A percentile compares a stretch with the other conserved stretches of the same genome.
phyloP scores from a whole-genome alignment of 2,888 invertebrate genomes.

The Eupithecia exiguata region DNA sequence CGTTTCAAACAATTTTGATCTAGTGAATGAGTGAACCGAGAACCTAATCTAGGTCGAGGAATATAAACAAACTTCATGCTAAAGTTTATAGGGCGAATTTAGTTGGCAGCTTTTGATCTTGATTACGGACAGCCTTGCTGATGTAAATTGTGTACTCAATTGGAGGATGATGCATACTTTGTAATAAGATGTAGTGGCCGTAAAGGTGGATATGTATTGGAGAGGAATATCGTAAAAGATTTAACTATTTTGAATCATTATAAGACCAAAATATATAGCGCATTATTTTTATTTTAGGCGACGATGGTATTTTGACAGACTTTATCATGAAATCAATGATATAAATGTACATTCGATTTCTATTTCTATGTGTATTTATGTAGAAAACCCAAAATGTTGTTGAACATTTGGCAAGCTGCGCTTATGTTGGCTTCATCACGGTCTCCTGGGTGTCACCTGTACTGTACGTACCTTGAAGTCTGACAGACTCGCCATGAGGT shows the following conservation, averaged over 20 bases:
- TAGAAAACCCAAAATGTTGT: too few relatives aligned
- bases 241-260: neutral
- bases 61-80: constrained; percentile 54
- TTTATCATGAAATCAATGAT: too few relatives aligned
- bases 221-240: constrained; percentile 13
- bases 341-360: too few relatives aligned
- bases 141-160: constrained; percentile 27
- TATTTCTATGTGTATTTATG: too few relatives aligned
- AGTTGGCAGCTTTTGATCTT: constrained; percentile 62
- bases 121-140: constrained; percentile 48
- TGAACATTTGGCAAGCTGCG: too few relatives aligned
- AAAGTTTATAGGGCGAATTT: constrained; percentile 55
- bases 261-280: neutral
- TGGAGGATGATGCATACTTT: neutral
- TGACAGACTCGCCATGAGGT: constrained; percentile 97
- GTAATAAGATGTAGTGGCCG: constrained; percentile 30
- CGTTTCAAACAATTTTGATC: neutral
- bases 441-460: neutral
- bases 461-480: constrained; percentile 92
- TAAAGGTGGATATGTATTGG: constrained; percentile 22
- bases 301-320: neutral
- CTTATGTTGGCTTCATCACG: neutral
- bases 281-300: too few relatives aligned
- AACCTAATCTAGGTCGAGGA: constrained; percentile 48
- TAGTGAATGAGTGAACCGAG: constrained; percentile 60